Conservation (phyloP, 2,113 vertebrate genomes). For the Poeciliopsis occidentalis region DNA sequence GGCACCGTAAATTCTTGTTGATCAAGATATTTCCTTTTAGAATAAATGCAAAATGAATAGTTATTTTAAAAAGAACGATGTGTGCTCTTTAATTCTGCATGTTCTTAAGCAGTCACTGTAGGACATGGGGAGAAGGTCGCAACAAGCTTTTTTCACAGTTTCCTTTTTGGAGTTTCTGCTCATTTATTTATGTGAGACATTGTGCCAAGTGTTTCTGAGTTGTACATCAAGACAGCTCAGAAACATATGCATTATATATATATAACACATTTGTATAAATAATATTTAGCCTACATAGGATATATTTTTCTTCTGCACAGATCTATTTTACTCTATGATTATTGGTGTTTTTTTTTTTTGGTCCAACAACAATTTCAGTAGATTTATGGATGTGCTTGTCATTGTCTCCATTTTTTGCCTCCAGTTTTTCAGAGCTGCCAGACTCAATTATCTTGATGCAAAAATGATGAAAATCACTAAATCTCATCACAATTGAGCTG, state of each 20-base stretch:
- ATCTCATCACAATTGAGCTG: slow-evolving; percentile 50
- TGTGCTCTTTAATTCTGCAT: not conserved
- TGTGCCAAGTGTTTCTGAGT: slow-evolving; percentile 13
- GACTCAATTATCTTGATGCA: slow-evolving; percentile 29
- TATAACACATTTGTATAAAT: not conserved
- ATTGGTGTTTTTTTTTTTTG: not conserved
- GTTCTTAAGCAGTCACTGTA: not conserved
- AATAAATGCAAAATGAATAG: not conserved
- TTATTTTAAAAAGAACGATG: not conserved
- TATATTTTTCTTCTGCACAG: not conserved
- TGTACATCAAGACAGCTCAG: not conserved
- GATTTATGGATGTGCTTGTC: not conserved
- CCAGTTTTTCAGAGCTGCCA: slow-evolving; percentile 37
- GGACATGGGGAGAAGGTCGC: not conserved
- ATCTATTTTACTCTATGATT: not conserved
- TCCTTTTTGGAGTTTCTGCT: slow-evolving; percentile 14
- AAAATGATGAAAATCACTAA: slow-evolving; percentile 35
- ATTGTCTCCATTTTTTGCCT: slow-evolving; percentile 13
- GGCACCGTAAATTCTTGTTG: too few species aligned
- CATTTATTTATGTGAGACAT: slow-evolving; percentile 55
- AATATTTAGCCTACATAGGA: not conserved
- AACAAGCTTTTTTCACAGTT: slow-evolving; percentile 10
- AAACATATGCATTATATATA: too few species aligned
- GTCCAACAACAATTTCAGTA: not conserved
- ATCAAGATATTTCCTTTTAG: not conserved